A percentile compares a stretch with the other conserved stretches of the same genome.
These are phyloP conservation scores for Sinocyclocheilus grahami DNA, from an alignment of 2,113 vertebrate species.

Conservation along the genomic window DNA sequence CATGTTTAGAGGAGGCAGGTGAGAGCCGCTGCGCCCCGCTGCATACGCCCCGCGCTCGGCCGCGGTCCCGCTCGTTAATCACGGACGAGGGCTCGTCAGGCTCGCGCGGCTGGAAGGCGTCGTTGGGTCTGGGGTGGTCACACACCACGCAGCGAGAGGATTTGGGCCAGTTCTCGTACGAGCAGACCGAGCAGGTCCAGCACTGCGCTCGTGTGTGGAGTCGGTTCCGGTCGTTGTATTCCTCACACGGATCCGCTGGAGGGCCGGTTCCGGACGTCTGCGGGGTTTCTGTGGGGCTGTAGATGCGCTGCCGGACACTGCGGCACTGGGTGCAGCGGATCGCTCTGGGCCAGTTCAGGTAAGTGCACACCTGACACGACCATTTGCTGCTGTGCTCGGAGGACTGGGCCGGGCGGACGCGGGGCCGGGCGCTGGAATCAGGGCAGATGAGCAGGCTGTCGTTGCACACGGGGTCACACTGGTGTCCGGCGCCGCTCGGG, in stretches of 20 bases:
- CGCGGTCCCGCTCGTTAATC: constrained; percentile 81
- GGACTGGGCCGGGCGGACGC: constrained; percentile 81
- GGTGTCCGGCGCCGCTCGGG: constrained; percentile 86
- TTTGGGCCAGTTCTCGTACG: constrained; percentile 94
- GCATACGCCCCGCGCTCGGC: constrained; percentile 20
- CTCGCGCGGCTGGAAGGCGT: constrained; percentile 72
- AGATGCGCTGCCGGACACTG: constrained; percentile 84
- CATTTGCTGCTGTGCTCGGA: constrained; percentile 90
- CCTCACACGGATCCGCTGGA: constrained; percentile 81
- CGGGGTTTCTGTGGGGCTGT: constrained; percentile 89
- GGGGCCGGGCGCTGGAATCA: constrained; percentile 92
- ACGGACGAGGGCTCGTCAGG: constrained; percentile 71
- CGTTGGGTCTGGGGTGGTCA: constrained; percentile 90
- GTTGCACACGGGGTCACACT: constrained; percentile 77
- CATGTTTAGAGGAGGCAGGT: constrained; percentile 82
- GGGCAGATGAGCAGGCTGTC: constrained; percentile 90
- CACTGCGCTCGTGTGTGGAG: constrained; percentile 87
- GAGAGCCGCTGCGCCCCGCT: constrained; percentile 86
- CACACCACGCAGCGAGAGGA: constrained; percentile 93
- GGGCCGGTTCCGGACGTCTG: constrained; percentile 86
- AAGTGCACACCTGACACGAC: constrained; percentile 98
- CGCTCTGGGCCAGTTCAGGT: constrained; percentile 97
- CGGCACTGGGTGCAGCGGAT: constrained; percentile 98
- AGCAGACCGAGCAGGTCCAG: constrained; percentile 94
- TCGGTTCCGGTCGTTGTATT: constrained; percentile 97